Evolutionary conservation across 2,888 invertebrate species (phyloP).

Genomic region (Andrena marginata): DNA sequence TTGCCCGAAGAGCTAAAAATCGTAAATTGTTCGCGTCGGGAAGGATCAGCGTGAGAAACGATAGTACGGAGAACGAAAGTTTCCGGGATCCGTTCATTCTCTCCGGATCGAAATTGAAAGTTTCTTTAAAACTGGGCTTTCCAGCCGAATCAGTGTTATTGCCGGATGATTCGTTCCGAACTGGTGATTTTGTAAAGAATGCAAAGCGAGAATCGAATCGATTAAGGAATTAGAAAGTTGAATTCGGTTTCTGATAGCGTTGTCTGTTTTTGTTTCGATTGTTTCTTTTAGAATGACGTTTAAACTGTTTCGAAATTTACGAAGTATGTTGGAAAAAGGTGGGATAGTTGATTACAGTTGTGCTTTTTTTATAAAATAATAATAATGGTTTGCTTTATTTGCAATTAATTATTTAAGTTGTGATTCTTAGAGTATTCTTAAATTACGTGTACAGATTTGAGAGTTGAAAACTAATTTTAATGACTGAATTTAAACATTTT

Average conservation of each 20-base stretch:
- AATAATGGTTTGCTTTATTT: too few relatives aligned
- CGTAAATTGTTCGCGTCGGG: neutral
- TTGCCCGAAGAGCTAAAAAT: neutral
- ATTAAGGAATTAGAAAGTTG: conserved; percentile 52
- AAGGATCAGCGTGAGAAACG: neutral
- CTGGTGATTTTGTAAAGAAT: conserved; percentile 27
- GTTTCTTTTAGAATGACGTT: neutral
- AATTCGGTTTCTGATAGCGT: conserved; percentile 22
- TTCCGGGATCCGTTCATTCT: conserved; percentile 3
- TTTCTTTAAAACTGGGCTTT: conserved; percentile 8
- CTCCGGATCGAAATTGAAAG: conserved; percentile 38
- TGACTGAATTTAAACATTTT: too few relatives aligned
- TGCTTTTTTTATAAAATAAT: too few relatives aligned
- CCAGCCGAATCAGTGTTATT: conserved; percentile 33
- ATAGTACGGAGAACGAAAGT: conserved; percentile 23
- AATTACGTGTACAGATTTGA: too few relatives aligned
- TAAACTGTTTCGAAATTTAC: neutral
- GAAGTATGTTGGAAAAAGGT: neutral
- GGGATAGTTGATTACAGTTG: too few relatives aligned
- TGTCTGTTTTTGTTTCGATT: conserved; percentile 11
- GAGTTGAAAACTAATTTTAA: too few relatives aligned
- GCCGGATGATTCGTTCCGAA: conserved; percentile 44
- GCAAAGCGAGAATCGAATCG: conserved; percentile 28
- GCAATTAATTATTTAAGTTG: too few relatives aligned
- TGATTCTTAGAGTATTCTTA: too few relatives aligned